Evolutionary conservation across 2,888 invertebrate genomes (phyloP).

Genomic region (Molorchus minor): DNA sequence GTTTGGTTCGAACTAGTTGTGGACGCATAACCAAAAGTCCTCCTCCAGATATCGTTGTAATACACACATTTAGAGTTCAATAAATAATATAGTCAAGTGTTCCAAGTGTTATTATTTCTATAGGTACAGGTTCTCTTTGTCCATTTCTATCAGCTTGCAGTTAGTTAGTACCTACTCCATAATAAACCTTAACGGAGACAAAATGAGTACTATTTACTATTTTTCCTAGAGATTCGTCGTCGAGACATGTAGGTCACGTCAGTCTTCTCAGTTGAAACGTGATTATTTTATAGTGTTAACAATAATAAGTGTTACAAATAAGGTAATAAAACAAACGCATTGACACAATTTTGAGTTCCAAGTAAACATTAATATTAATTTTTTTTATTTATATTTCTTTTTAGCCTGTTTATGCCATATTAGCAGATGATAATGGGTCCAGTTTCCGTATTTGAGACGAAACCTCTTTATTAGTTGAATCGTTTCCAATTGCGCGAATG

Average conservation of each 20-base stretch:
- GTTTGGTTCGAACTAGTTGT: too few species aligned
- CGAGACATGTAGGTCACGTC: constrained; percentile 17
- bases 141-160: too few species aligned
- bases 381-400: constrained; percentile 20
- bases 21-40: too few species aligned
- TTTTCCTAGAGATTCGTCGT: constrained; percentile 13
- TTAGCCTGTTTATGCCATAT: constrained; percentile 2
- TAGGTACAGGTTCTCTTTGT: too few species aligned
- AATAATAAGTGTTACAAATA: constrained; percentile 33
- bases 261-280: constrained; percentile 26
- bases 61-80: too few species aligned
- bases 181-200: not conserved
- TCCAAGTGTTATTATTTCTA: too few species aligned
- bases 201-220: constrained; percentile 9
- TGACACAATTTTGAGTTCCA: constrained; percentile 30
- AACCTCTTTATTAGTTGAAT: constrained; percentile 25
- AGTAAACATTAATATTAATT: constrained; percentile 24
- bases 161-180: too few species aligned
- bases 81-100: too few species aligned
- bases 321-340: constrained; percentile 33
- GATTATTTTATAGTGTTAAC: constrained; percentile 32
- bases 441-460: constrained; percentile 19
- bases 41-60: too few species aligned
- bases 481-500: not conserved
- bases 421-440: constrained; percentile 14